A percentile compares a stretch with the other conserved stretches of the same genome.
phyloP scores from a whole-genome alignment of 37 sponge, comb jelly and placozoan genomes.

The Beroe forskalii region DNA sequence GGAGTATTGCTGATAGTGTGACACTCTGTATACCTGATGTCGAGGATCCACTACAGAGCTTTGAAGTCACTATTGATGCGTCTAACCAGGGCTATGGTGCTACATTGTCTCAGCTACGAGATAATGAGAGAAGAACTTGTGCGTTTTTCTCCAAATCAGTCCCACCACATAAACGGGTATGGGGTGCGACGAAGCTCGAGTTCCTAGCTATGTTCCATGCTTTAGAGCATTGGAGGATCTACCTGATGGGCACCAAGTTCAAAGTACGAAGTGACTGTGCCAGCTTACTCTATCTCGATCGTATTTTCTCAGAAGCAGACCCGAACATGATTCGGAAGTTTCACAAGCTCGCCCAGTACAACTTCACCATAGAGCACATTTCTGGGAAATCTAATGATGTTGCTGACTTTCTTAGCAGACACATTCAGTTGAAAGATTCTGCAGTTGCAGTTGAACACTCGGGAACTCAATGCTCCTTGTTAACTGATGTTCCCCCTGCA shows the following conservation, averaged over 20 bases:
- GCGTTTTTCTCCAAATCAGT: neutral
- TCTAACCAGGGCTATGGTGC: neutral
- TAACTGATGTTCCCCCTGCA: neutral
- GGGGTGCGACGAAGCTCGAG: neutral
- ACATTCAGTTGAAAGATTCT: neutral
- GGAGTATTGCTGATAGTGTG: neutral
- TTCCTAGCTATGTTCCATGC: neutral
- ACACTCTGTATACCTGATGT: neutral
- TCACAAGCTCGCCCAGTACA: neutral
- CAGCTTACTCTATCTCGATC: neutral
- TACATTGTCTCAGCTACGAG: neutral
- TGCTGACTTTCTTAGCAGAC: neutral
- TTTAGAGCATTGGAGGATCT: neutral
- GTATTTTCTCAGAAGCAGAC: neutral
- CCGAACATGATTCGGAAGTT: neutral
- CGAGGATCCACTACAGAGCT: neutral
- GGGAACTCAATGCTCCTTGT: neutral
- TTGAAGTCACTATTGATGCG: neutral
- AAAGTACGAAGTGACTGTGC: neutral
- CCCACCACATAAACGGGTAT: neutral
- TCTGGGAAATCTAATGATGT: neutral
- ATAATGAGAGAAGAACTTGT: neutral
- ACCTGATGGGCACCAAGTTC: neutral
- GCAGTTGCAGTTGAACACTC: neutral
- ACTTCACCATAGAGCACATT: neutral